Evolutionary conservation across 2,113 vertebrate species (phyloP), one percentile per base, ranked within the genome.

Genomic region (Hemibagrus wyckioides): DNA sequence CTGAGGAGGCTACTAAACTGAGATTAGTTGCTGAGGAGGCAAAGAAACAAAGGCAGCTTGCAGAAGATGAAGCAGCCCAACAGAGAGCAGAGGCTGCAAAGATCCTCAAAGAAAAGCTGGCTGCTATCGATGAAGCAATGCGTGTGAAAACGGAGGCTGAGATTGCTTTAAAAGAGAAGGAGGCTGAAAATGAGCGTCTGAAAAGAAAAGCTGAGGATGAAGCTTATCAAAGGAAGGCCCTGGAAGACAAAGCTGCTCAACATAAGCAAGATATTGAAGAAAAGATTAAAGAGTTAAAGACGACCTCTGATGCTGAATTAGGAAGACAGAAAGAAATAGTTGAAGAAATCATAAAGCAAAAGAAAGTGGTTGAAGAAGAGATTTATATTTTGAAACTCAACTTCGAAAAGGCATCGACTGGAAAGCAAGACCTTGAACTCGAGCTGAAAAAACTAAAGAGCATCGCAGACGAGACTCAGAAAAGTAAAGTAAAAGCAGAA

Each of bases 261-360:
- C 97, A 99, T 93, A 98, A 99, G 91, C 96, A 96, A 8, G 97
- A 98, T 90, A 99, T 99, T 0, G 95, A 97, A 86, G 97, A 99
- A 94, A 98, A 98, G 85, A 97, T 99, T 1, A 94, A 92, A 0
- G 95, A 94, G 89, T 95, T 99, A 65, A 96, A 97, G 91, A 96
- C 95, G 91, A 96, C 97, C 0, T 99, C 98, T 0, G 96, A 97
- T 57, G 92, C 87, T 0, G 98, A 99, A 93, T 90, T 99, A 77
- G 95, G 94, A 82, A 92, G 98, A 88, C 98, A 99, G 90, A 97
- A 96, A 90, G 94, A 92, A 0, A 93, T 99, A 0, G 97, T 99
- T 82, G 96, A 99, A 33, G 98, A 99, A 69, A 99, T 97, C 0
- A 83, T 99, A 84, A 95, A 92, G 86, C 98, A 99, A 89, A 96